phyloP scores from a whole-genome alignment of 2,113 vertebrate genomes.

The Sceloporus tristichus region DNA sequence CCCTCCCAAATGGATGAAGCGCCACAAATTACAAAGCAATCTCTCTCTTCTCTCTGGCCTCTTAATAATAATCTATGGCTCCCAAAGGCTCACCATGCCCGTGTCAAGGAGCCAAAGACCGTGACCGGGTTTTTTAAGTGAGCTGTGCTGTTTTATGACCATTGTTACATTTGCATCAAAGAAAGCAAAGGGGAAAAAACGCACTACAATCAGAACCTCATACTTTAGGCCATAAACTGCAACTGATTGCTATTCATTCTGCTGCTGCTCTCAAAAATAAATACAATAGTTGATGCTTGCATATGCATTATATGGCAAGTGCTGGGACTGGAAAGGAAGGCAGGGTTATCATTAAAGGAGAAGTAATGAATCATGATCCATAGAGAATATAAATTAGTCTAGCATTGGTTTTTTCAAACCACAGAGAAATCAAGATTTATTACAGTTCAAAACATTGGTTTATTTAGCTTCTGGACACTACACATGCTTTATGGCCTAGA shows the following conservation, averaged over 20 bases:
- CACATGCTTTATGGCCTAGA: not conserved
- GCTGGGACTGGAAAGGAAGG: not conserved
- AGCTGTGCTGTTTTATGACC: not conserved
- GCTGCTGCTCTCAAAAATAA: conserved; percentile 23
- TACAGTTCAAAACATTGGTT: not conserved
- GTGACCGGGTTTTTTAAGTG: conserved; percentile 32
- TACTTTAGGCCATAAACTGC: conserved; percentile 1
- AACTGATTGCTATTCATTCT: conserved; percentile 20
- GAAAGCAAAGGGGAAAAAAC: not conserved
- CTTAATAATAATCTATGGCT: conserved; percentile 42
- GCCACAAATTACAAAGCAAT: conserved; percentile 44
- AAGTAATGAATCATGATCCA: conserved; percentile 13
- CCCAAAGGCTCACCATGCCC: not conserved
- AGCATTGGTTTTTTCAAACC: not conserved
- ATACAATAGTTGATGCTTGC: conserved; percentile 21
- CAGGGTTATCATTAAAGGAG: not conserved
- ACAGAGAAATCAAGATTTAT: not conserved
- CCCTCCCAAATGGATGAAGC: conserved; percentile 40
- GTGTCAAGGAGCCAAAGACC: conserved; percentile 36
- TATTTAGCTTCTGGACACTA: not conserved
- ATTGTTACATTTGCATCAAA: conserved; percentile 23
- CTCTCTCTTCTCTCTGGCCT: conserved; percentile 39
- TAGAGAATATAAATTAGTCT: conserved; percentile 24
- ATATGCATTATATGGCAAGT: not conserved
- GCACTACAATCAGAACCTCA: conserved; percentile 14